Evolutionary conservation across 1,140 invertebrate species (phyloP), one percentile per base, ranked within the genome.

Genomic region (Zaprionus nigranus): DNA sequence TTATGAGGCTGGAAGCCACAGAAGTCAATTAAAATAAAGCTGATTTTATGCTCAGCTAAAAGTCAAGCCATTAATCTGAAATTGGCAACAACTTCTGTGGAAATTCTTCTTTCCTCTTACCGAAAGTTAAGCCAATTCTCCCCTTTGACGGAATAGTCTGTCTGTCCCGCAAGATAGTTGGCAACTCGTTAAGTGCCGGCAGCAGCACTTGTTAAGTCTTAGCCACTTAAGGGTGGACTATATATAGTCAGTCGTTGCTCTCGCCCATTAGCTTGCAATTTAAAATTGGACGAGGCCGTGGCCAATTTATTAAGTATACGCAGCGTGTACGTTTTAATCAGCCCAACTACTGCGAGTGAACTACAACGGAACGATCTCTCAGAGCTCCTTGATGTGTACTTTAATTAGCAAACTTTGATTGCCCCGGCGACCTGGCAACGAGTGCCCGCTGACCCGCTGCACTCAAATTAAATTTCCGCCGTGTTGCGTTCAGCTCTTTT

Each of bases 401-500:
- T 59, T 74, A 84, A 84, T 84, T 75, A 81, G 59, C 51, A 81
- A 84, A 84, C 74, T 81, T 85, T 81, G 67, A 81, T 81, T 78
- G 70, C 59, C 75, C 43, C 2, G 63, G 70, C 70, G 80, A 72
- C 77, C 54, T 34, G 38, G 73, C 46, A 51, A 51, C 40, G 40
- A 46, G 40, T 9, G 40, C n/a, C 40, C 43, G 57, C 40, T 54
- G 57, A 77, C 57, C 40, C 54, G 67, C 36, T 61, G 67, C 36
- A 30, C 61, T 46, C 63, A 64, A 72, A 76, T 76, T 72, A 65
- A 71, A 76, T 75, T 76, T 64, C 43, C 74, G 61, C 61, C 56
- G 36, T 46, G 57, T 56, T 68, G 57, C 22, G 30, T 15, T 40
- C 51, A 6, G 28, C 49, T 26, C 46, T 5, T 7, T 9, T 6